Base-by-base conservation (phyloP, 2,113 vertebrate genomes). In the Osmerus mordax region DNA sequence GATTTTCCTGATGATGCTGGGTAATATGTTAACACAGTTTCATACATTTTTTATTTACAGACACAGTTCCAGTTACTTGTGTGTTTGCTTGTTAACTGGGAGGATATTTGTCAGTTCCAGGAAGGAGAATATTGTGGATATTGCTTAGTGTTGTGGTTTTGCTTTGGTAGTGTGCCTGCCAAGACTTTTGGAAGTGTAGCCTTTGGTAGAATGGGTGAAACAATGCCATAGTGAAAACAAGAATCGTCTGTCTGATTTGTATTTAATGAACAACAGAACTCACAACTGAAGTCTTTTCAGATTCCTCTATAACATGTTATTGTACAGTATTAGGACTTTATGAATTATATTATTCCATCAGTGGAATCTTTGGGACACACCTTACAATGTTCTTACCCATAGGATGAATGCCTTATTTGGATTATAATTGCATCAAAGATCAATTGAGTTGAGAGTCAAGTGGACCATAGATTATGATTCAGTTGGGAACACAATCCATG, bases 401-500 rank as follows among this genome's bases (percentile, higher is more conserved):
- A 61, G 3, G 25, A 19, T 59, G 25, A 13, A 6, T 3, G 21
- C 25, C 13, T 61, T 61, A 13, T 25, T 21, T 59, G n/a, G 1
- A 59, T 21, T 59, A 14, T 54, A 3, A 54, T 18, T 54, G 53
- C 16, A 15, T 54, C 15, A 15, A 9, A 3, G 15, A 53, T 53
- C 52, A 53, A 53, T 53, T 53, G 52, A 53, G 15, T 53, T 12
- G 52, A 53, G 28, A 8, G 36, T 71, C 72, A 80, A 84, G 36
- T 81, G 70, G 76, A 69, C 13, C 23, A 75, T 75, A 77, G 55
- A 73, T 69, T 58, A 29, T n/a, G 62, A 60, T 65, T 65, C 77
- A 52, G 83, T 69, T 47, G 78, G 80, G 81, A 85, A 72, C 73
- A 60, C 74, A 64, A 77, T 73, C 8, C 8, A 18, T 53, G 52